Percentiles rank a stretch among this genome's conserved stretches.
phyloP scores from a whole-genome alignment of 2,113 vertebrate species.

The Labrus mixtus region DNA sequence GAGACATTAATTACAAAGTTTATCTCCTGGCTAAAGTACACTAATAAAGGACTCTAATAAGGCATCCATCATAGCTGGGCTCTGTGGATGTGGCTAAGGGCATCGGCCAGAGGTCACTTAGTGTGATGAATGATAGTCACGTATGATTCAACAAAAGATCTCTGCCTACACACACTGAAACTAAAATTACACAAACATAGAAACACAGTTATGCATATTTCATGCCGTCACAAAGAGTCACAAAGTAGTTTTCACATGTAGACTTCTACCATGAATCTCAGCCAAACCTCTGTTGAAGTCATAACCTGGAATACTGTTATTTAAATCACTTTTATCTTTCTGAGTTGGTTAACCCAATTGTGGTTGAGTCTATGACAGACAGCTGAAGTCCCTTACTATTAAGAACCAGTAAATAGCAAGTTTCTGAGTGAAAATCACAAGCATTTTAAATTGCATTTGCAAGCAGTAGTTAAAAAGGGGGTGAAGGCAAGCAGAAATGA shows the following conservation, averaged over 20 bases:
- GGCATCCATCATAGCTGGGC: constrained; percentile 82
- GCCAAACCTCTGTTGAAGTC: background rate
- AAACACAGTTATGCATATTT: constrained; percentile 6
- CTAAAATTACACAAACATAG: constrained; percentile 11
- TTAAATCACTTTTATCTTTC: background rate
- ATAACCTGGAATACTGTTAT: no score
- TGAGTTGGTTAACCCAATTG: background rate
- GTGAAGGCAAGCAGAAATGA: background rate
- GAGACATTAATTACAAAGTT: constrained; percentile 87
- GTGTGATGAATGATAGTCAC: constrained; percentile 79
- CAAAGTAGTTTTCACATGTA: background rate
- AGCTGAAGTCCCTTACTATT: background rate
- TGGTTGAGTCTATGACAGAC: background rate
- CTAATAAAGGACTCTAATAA: constrained; percentile 84
- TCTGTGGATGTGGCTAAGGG: constrained; percentile 74
- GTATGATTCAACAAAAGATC: constrained; percentile 62
- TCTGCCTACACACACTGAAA: background rate
- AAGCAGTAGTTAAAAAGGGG: background rate
- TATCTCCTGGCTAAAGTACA: constrained; percentile 84
- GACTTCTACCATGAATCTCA: background rate
- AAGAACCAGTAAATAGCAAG: background rate
- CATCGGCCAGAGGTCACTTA: constrained; percentile 78
- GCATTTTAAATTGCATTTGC: background rate
- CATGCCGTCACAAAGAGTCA: background rate
- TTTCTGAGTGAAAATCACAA: background rate